Percentiles rank a stretch among this genome's conserved stretches.
Evolutionary conservation across 2,888 invertebrate genomes (phyloP).

Genomic region (Trissolcus japonicus): DNA sequence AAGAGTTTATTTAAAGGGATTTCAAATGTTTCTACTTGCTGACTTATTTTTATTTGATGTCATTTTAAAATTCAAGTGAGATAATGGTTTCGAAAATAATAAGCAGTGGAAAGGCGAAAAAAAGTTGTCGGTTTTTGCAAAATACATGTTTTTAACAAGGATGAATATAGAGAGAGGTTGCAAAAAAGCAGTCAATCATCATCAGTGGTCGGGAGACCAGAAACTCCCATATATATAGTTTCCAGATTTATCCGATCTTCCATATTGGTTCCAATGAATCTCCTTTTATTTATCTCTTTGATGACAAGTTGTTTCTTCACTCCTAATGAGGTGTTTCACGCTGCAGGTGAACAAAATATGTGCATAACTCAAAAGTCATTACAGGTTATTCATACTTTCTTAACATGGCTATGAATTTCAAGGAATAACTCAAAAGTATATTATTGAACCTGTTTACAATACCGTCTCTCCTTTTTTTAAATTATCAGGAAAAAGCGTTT

Average conservation of each 20-base stretch:
- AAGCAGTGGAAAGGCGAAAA: not conserved
- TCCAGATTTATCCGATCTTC: constrained; percentile 43
- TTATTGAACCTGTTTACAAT: constrained; percentile 1
- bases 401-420: constrained; percentile 35
- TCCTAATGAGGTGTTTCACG: constrained; percentile 53
- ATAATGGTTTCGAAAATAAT: not conserved
- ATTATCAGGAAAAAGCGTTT: too few relatives aligned
- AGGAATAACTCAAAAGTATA: not conserved
- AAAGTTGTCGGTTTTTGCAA: constrained; percentile 10
- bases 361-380: constrained; percentile 41
- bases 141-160: constrained; percentile 17
- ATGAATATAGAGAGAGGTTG: constrained; percentile 11
- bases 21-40: too few relatives aligned
- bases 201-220: constrained; percentile 20
- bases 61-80: not conserved
- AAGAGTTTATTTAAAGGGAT: too few relatives aligned
- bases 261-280: constrained; percentile 42
- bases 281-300: constrained; percentile 47
- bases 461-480: too few relatives aligned
- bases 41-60: too few relatives aligned
- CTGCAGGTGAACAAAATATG: constrained; percentile 47
- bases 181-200: constrained; percentile 47
- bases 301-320: constrained; percentile 54
- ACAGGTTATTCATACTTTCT: constrained; percentile 41
- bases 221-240: constrained; percentile 46